Conservation (phyloP, 1,140 invertebrate genomes). For the Melanaphis sacchari region DNA sequence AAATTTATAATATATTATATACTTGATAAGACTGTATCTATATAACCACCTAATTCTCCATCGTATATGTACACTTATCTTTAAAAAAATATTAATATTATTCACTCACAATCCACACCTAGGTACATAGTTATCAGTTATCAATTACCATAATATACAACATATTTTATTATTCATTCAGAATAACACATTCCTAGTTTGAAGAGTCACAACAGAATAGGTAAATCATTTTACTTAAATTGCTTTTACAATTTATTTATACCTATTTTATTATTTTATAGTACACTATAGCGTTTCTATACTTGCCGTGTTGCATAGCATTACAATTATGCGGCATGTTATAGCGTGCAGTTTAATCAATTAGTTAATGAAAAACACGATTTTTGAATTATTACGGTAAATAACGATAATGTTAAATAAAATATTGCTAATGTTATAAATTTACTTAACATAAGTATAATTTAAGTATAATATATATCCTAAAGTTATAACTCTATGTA, state of each 20-base stretch:
- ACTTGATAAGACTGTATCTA: not conserved
- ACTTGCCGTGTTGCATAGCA: not conserved
- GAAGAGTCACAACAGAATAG: not conserved
- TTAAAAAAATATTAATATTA: not conserved
- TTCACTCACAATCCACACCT: not conserved
- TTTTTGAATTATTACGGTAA: not conserved
- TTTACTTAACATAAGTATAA: not conserved
- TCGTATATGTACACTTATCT: not conserved
- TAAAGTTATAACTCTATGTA: not conserved
- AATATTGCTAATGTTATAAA: not conserved
- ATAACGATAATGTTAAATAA: not conserved
- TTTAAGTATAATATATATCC: not conserved
- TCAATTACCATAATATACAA: not conserved
- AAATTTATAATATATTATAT: not conserved
- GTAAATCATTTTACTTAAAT: not conserved
- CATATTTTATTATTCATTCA: not conserved
- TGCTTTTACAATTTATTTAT: not conserved
- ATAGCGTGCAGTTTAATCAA: not conserved
- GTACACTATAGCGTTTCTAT: not conserved
- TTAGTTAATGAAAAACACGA: not conserved
- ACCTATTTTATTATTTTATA: constrained; percentile 1
- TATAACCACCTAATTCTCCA: too few relatives aligned
- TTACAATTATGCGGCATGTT: not conserved
- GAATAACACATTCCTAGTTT: not conserved
- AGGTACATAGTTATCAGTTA: not conserved